A percentile compares a stretch with the other conserved stretches of the same genome.
Evolutionary conservation across 2,797 vertebrate genomes (phyloP).

Genomic region (Fratercula arctica): DNA sequence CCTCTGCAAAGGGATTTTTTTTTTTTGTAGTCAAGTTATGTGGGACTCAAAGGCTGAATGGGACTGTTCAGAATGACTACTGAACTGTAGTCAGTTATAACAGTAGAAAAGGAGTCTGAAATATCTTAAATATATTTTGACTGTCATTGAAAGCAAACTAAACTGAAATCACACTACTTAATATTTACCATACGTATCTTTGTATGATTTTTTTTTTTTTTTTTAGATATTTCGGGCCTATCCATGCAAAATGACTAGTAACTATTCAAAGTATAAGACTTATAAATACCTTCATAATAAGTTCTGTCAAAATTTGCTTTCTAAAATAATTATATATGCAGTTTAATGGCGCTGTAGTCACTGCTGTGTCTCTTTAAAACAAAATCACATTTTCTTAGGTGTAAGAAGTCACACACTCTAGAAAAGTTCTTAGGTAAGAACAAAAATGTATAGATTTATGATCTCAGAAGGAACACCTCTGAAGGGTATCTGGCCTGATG

Average conservation of each 20-base stretch:
- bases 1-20: neutral
- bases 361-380: neutral
- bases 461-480: neutral
- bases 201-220: too few relatives aligned
- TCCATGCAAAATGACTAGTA: neutral
- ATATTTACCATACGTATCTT: neutral
- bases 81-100: neutral
- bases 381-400: neutral
- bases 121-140: neutral
- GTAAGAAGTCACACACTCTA: neutral
- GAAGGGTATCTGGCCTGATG: neutral
- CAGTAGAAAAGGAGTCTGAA: neutral
- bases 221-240: neutral
- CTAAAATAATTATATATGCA: neutral
- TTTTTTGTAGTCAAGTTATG: neutral
- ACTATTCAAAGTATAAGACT: neutral
- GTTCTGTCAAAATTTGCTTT: neutral
- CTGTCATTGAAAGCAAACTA: neutral
- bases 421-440: neutral
- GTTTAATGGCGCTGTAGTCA: neutral
- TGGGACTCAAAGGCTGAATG: neutral
- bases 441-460: neutral
- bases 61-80: neutral
- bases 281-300: neutral
- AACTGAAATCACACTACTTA: neutral